These are phyloP conservation scores for Chaenodraco wilsoni DNA, from an alignment of 2,797 vertebrate species.

Conservation along the genomic window DNA sequence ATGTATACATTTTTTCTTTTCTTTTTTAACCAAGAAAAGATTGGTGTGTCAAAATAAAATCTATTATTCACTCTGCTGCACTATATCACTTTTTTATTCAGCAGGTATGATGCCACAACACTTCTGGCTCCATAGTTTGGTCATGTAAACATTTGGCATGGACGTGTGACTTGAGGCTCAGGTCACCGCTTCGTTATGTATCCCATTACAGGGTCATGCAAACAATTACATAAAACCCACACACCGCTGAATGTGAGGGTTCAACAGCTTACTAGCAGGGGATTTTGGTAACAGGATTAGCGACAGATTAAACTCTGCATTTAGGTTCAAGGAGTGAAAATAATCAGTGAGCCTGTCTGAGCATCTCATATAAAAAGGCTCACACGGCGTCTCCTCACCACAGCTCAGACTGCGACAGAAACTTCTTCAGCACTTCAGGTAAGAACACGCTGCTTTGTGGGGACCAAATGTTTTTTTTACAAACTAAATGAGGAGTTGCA, in stretches of 20 bases:
- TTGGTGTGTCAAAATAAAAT: background rate
- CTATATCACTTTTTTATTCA: background rate
- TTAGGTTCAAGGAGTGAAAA: conserved; percentile 82
- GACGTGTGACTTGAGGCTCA: conserved; percentile 41
- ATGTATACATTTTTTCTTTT: background rate
- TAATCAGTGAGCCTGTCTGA: conserved; percentile 81
- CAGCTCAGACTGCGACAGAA: conserved; percentile 39
- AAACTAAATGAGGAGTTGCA: background rate
- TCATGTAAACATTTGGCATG: conserved; percentile 14
- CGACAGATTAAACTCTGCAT: conserved; percentile 84
- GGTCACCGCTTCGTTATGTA: conserved; percentile 35
- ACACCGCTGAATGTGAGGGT: conserved; percentile 57
- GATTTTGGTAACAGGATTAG: conserved; percentile 89
- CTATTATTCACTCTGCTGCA: background rate
- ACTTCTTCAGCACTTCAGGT: conserved; percentile 56
- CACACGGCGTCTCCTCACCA: conserved; percentile 41
- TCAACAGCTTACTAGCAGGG: conserved; percentile 71
- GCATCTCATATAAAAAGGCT: conserved; percentile 84
- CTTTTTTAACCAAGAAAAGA: too few species aligned
- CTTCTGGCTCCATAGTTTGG: background rate
- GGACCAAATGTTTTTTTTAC: background rate
- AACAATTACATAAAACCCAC: conserved; percentile 76
- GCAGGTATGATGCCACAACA: conserved; percentile 1
- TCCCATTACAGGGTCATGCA: conserved; percentile 44
- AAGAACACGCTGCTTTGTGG: conserved; percentile 23